Percentiles rank a stretch among this genome's conserved stretches.
phyloP scores from a whole-genome alignment of 2,888 invertebrate genomes.

The Tetanocera ferruginea region DNA sequence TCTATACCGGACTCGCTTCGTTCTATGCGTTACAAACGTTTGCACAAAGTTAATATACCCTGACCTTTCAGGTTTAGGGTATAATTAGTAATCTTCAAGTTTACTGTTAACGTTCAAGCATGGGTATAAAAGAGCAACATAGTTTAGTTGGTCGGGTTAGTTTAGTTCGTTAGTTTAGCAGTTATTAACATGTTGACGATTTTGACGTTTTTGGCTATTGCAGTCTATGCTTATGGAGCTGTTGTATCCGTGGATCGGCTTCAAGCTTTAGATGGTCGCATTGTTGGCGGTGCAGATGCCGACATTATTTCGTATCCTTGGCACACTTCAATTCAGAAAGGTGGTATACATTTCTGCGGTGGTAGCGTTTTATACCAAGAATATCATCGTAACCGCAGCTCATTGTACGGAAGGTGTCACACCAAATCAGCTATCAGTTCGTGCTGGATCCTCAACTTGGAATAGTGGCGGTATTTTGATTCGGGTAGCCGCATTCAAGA shows the following conservation, averaged over 20 bases:
- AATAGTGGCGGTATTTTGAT: conserved; percentile 55
- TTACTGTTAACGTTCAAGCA: too few relatives aligned
- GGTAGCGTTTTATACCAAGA: conserved; percentile 71
- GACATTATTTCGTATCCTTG: conserved; percentile 58
- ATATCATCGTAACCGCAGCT: conserved; percentile 73
- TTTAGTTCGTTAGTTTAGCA: too few relatives aligned
- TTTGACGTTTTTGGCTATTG: neutral
- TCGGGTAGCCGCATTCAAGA: conserved; percentile 51
- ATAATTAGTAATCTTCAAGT: too few relatives aligned
- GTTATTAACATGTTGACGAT: conserved; percentile 42
- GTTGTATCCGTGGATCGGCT: conserved; percentile 38
- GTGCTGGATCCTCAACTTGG: conserved; percentile 72
- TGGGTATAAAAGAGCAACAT: too few relatives aligned
- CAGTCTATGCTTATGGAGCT: conserved; percentile 34
- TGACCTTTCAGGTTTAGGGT: too few relatives aligned
- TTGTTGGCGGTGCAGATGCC: conserved; percentile 60
- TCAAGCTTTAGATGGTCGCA: conserved; percentile 61
- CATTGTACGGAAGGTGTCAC: conserved; percentile 73
- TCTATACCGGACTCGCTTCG: too few relatives aligned
- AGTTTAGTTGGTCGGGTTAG: too few relatives aligned
- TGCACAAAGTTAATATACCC: too few relatives aligned
- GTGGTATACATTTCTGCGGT: conserved; percentile 72
- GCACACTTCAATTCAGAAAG: conserved; percentile 58
- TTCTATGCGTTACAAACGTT: too few relatives aligned
- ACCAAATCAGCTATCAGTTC: conserved; percentile 60